A percentile compares a stretch with the other conserved stretches of the same genome.
Conservation (phyloP, 2,888 invertebrate species). For the Scaptomyza flava region DNA sequence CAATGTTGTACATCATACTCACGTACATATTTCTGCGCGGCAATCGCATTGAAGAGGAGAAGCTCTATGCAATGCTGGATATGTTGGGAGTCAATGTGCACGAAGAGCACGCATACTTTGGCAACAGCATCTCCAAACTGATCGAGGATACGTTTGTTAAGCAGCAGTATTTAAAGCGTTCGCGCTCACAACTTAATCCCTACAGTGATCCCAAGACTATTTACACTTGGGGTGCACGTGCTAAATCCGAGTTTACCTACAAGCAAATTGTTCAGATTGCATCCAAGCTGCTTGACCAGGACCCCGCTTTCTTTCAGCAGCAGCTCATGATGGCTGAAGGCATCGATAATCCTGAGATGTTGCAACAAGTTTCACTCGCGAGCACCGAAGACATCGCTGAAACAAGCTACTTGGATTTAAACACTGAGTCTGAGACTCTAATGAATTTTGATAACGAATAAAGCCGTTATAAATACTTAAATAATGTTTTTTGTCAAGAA, state of each 20-base stretch:
- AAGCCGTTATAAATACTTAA: background rate
- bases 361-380: background rate
- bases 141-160: conserved; percentile 64
- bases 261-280: conserved; percentile 48
- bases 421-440: background rate
- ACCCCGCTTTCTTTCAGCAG: conserved; percentile 42
- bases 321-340: conserved; percentile 46
- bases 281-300: conserved; percentile 44
- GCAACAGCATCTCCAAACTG: conserved; percentile 41
- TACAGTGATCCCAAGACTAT: conserved; percentile 51
- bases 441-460: conserved; percentile 9
- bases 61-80: conserved; percentile 44
- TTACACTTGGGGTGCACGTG: conserved; percentile 59
- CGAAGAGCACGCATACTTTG: conserved; percentile 65
- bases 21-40: conserved; percentile 64
- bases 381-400: background rate
- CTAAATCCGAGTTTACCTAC: conserved; percentile 54
- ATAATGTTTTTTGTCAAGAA: too few species aligned
- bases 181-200: conserved; percentile 47
- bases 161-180: conserved; percentile 58
- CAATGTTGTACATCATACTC: conserved; percentile 55
- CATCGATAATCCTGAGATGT: conserved; percentile 15
- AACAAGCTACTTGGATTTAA: conserved; percentile 1
- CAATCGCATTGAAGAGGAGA: conserved; percentile 55
- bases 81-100: conserved; percentile 40